Conservation (phyloP, 2,113 vertebrate genomes). For the Dipodomys ordii region DNA sequence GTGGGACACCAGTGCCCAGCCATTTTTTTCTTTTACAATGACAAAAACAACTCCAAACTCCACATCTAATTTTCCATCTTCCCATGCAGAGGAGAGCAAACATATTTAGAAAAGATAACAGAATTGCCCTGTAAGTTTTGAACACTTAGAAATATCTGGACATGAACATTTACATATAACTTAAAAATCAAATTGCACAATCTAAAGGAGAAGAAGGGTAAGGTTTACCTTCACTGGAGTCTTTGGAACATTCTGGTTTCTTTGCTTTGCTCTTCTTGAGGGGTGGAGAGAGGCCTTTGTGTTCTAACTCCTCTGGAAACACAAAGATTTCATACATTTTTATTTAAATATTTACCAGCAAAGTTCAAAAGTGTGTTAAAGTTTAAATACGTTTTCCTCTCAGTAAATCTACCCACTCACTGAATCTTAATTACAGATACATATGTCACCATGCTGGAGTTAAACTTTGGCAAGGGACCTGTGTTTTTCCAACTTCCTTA, state of each 20-base stretch:
- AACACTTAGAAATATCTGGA: slow-evolving; percentile 25
- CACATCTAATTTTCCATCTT: slow-evolving; percentile 31
- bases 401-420: neutral
- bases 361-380: slow-evolving; percentile 51
- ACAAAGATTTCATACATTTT: slow-evolving; percentile 43
- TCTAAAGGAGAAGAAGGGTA: slow-evolving; percentile 17
- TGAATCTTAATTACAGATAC: slow-evolving; percentile 56
- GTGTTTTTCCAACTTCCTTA: slow-evolving; percentile 31
- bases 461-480: slow-evolving; percentile 48
- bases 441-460: neutral
- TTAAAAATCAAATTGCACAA: slow-evolving; percentile 61
- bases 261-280: slow-evolving; percentile 86
- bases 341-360: slow-evolving; percentile 61
- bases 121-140: neutral
- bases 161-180: neutral
- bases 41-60: neutral
- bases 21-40: neutral
- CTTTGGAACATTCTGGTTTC: slow-evolving; percentile 81
- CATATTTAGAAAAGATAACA: slow-evolving; percentile 31
- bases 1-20: no score
- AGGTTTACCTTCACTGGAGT: slow-evolving; percentile 84
- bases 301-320: slow-evolving; percentile 82
- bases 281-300: slow-evolving; percentile 81
- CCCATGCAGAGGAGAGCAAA: neutral
- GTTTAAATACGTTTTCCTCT: slow-evolving; percentile 48